Conservation (phyloP, 2,113 vertebrate genomes). For the Nannobrachium achirus region DNA sequence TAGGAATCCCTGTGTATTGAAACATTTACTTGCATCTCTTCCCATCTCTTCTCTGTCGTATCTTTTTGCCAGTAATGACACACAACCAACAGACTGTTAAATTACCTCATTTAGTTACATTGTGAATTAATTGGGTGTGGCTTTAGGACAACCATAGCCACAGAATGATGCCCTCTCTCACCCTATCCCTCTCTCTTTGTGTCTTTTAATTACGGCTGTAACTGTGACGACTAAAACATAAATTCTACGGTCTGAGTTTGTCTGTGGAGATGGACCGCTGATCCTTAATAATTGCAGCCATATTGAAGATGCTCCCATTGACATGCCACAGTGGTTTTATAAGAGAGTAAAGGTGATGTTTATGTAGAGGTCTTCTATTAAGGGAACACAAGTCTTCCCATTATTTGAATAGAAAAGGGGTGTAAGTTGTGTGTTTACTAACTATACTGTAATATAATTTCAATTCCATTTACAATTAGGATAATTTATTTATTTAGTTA, state of each 20-base stretch:
- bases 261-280: slow-evolving; percentile 2
- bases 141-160: slow-evolving; percentile 36
- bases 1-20: too few species aligned
- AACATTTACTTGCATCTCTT: neutral
- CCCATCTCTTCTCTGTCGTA: slow-evolving; percentile 10
- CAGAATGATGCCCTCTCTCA: slow-evolving; percentile 18
- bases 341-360: neutral
- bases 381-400: too few species aligned
- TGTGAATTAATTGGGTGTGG: slow-evolving; percentile 55
- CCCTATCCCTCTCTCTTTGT: slow-evolving; percentile 9
- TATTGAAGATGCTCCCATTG: neutral
- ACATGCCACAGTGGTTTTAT: neutral
- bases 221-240: slow-evolving; percentile 13
- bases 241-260: slow-evolving; percentile 15
- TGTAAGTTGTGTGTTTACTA: too few species aligned
- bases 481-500: too few species aligned
- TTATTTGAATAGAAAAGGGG: too few species aligned
- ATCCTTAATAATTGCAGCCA: slow-evolving; percentile 14
- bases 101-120: slow-evolving; percentile 52
- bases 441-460: too few species aligned
- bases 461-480: too few species aligned
- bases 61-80: slow-evolving; percentile 32
- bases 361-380: neutral
- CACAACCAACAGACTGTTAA: slow-evolving; percentile 44
- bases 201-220: slow-evolving; percentile 3